Percentiles rank a stretch among this genome's conserved stretches.
Conservation (phyloP, 2,888 invertebrate species). For the Tineola bisselliella region DNA sequence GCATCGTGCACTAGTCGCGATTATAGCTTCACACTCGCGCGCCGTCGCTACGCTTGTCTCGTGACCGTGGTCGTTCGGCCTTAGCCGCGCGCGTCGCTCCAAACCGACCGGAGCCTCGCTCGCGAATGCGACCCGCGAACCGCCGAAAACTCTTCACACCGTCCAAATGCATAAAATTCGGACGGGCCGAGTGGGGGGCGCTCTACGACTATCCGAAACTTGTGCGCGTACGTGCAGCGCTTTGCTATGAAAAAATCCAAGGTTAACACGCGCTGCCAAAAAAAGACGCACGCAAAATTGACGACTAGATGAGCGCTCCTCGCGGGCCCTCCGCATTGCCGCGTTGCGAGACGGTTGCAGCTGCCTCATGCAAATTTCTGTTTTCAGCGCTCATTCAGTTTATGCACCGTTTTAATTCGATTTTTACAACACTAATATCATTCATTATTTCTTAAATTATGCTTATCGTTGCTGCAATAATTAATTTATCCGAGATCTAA, state of each 20-base stretch:
- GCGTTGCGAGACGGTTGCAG: constrained; percentile 31
- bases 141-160: constrained; percentile 63
- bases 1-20: constrained; percentile 41
- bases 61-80: constrained; percentile 22
- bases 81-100: constrained; percentile 39
- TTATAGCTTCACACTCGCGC: constrained; percentile 32
- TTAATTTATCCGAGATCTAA: too few relatives aligned
- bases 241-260: constrained; percentile 66
- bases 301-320: constrained; percentile 57
- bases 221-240: constrained; percentile 64
- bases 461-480: too few relatives aligned
- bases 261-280: constrained; percentile 67
- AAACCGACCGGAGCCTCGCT: constrained; percentile 56
- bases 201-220: constrained; percentile 63
- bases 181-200: constrained; percentile 64
- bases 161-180: constrained; percentile 66
- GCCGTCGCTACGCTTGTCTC: constrained; percentile 27
- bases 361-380: constrained; percentile 14
- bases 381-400: not conserved
- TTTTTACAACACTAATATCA: too few relatives aligned
- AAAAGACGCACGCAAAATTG: constrained; percentile 67
- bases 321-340: constrained; percentile 30
- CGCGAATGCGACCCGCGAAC: constrained; percentile 51
- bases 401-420: too few relatives aligned
- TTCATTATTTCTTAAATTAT: too few relatives aligned